These are phyloP conservation scores for Chiridota heheva DNA, from an alignment of 35 echinoderm and acorn worm species.

Conservation along the genomic window DNA sequence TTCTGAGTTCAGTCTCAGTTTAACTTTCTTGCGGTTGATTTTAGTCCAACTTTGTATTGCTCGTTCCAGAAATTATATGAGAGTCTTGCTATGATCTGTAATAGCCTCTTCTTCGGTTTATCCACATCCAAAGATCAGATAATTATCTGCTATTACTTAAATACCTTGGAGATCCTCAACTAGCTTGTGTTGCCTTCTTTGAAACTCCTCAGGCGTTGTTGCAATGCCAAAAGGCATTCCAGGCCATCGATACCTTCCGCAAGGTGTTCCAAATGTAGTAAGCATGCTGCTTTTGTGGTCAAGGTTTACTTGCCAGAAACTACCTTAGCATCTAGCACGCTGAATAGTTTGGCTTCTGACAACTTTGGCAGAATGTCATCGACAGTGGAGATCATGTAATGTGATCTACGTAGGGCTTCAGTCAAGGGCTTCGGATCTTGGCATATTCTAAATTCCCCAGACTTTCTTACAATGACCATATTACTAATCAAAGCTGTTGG, in stretches of 20 bases:
- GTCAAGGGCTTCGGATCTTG: constrained; percentile 51
- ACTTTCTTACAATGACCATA: constrained; percentile 41
- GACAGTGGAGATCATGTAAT: constrained; percentile 27
- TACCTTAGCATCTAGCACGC: constrained; percentile 31
- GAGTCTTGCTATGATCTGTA: constrained; percentile 49
- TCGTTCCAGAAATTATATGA: constrained; percentile 23
- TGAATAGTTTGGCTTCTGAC: constrained; percentile 28
- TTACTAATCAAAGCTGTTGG: constrained; percentile 58
- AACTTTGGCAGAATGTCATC: constrained; percentile 40
- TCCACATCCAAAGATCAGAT: constrained; percentile 34
- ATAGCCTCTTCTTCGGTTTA: constrained; percentile 24
- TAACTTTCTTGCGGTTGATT: constrained; percentile 43
- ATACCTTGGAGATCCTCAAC: constrained; percentile 11
- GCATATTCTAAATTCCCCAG: constrained; percentile 47
- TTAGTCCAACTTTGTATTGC: too few species aligned
- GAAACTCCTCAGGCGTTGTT: constrained; percentile 49
- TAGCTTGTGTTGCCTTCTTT: constrained; percentile 15
- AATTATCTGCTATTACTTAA: constrained; percentile 41
- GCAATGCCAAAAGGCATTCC: constrained; percentile 59
- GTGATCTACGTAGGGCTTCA: constrained; percentile 25
- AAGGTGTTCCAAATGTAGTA: constrained; percentile 45
- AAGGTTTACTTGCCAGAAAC: constrained; percentile 50
- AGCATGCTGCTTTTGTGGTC: constrained; percentile 30
- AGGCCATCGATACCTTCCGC: constrained; percentile 34
- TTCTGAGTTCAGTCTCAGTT: constrained; percentile 20